Evolutionary conservation across 2,797 vertebrate genomes (phyloP), one percentile per base, ranked within the genome.

Genomic region (Chelon auratus): DNA sequence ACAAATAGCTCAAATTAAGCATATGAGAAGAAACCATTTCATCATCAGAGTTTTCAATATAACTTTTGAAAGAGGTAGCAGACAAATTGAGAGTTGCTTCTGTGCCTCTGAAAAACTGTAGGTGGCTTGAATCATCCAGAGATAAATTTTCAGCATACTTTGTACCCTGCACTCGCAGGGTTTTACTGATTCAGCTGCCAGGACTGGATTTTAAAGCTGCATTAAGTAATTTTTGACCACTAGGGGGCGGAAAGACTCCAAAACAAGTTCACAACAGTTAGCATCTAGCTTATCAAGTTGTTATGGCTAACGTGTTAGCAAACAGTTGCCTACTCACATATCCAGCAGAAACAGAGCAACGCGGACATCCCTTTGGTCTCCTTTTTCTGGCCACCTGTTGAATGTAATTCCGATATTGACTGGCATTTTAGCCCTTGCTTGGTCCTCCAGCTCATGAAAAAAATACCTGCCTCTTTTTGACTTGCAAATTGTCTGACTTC

Each of bases 311-410:
- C 91, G 86, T 77, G 86, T 91, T 90, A 92, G 87, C 91, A 93
- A 93, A 91, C 92, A 87, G 86, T 91, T 87, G 89, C 91, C 90
- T 93, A 93, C 92, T 93, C 92, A 93, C 92, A 92, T 82, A 93
- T 93, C 92, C 92, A 93, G 91, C 78, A 93, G 92, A 93, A 93
- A 93, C 82, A 93, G 91, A 93, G 91, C 92, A 91, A 93, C 92
- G 91, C 92, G 92, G 85, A 91, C 86, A 91, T 93, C 92, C 84
- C 91, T 92, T 89, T 81, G 78, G 92, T 93, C 92, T 93, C 92
- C 92, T 92, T 93, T 93, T 85, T 89, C 91, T 89, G 92, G 92
- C 92, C 92, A 93, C 92, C 92, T 93, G 91, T 93, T 90, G 92
- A 89, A 92, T 89, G 92, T 92, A 93, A 92, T 92, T 85, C 92